Base-by-base conservation (phyloP, 2,113 vertebrate genomes). In the Austrofundulus limnaeus region DNA sequence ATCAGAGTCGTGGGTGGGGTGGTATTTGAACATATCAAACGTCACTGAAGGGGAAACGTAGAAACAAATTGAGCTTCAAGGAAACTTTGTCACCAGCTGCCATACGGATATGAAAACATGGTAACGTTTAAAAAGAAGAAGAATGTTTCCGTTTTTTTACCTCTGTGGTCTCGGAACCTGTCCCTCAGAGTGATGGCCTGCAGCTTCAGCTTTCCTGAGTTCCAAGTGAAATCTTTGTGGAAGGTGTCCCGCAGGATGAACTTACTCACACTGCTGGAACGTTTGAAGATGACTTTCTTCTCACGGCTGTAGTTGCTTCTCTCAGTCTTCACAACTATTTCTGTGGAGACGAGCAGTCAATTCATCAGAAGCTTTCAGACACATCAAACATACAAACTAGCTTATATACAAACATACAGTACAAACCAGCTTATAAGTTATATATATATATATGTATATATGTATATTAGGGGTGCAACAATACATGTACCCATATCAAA, bases 111-210 rank as follows among this genome's bases (percentile, higher is more conserved):
- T 47, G 13, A 10, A 23, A 8, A 38, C 12, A 38, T 38, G 9
- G 5, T 38, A 28, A 7, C 28, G 7, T 38, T 10, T 38, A 38
- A 10, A 38, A 38, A 10, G 37, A 24, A 43, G 41, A 7, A 42
- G 41, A 45, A 52, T 31, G n/a, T 24, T 31, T 25, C 21, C 10
- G n/a, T 54, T 16, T 1, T 37, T 10, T 19, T 71, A 91, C 88
- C 87, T 87, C 61, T 88, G 15, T 2, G 16, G 0, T 51, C 0
- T 1, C 0, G 0, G 9, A 70, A 14, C 21, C 77, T 83, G 0
- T 46, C 87, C 20, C 38, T 75, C 20, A 90, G 81, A 0, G 78
- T 82, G 43, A 87, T 25, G 1, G 91, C 90, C 57, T 69, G 21
- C 42, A 92, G 70, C 4, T 66, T 3, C 0, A 37, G 2, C 1